Base-by-base conservation (phyloP, 2,797 vertebrate genomes). In the Malacoctenus gilli region DNA sequence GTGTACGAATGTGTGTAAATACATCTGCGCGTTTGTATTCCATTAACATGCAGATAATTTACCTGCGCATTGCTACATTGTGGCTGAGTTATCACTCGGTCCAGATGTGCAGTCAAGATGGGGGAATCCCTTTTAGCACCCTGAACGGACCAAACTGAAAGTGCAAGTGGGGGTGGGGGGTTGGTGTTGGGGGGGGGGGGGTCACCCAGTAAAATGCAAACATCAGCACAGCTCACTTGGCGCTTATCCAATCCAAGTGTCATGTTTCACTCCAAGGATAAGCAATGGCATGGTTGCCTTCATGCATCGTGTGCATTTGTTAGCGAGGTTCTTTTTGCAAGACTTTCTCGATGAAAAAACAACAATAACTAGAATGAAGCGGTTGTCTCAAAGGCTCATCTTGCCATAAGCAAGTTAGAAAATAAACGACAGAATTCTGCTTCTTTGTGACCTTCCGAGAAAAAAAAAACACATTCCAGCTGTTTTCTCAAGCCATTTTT, bases 191-290 rank as follows among this genome's bases (percentile, higher is more conserved):
- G n/a, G n/a, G n/a, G n/a, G n/a, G n/a, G n/a, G 4, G 31, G 68
- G 66, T 72, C 51, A 54, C 39, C 16, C 20, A 32, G 25, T n/a
- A n/a, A 79, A 60, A 75, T 75, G 78, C 75, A 62, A 52, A 66
- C 77, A 37, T 85, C 83, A 82, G 78, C 80, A 62, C n/a, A 56
- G 59, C 21, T 38, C 20, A 23, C 12, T 11, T 22, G 60, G 73
- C 72, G 30, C 66, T 76, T 51, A 62, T 60, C 75, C 68, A 79
- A 68, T 28, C 53, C 43, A 38, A 37, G 58, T 65, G 75, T 60
- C 59, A 54, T 47, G 57, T 62, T 68, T 54, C 37, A 39, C 52
- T 50, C 35, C 68, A 75, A 82, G 71, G 74, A 80, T 25, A 58
- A 32, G 16, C 66, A 76, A 75, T 72, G 80, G 67, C 77, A 67